These are phyloP conservation scores for Nesoenas mayeri DNA, from an alignment of 2,113 vertebrate genomes.

Conservation along the genomic window DNA sequence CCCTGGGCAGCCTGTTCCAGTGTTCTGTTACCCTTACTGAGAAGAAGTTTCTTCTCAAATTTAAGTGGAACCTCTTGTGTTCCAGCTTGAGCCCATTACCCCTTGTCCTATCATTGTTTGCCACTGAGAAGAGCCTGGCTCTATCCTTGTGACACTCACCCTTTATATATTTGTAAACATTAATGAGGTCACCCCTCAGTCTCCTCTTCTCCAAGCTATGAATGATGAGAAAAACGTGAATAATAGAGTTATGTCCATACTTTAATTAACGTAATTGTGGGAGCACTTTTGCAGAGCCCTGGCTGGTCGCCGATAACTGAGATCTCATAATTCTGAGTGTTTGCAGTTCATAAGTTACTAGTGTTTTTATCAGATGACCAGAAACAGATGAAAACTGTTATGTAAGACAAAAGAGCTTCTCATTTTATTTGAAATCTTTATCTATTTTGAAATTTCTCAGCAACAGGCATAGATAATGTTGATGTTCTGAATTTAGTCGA, in stretches of 20 bases:
- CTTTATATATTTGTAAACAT: no score
- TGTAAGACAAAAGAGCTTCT: background rate
- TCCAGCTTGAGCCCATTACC: no score
- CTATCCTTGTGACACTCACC: no score
- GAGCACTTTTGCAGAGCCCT: background rate
- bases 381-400: background rate
- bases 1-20: no score
- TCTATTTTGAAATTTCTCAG: background rate
- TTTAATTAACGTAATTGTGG: background rate
- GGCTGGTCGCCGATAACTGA: background rate
- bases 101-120: no score
- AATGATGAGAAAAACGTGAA: background rate
- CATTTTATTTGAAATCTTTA: background rate
- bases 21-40: no score
- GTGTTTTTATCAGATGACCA: background rate
- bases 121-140: no score
- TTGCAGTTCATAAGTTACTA: background rate
- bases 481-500: background rate
- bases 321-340: background rate
- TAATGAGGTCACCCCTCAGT: no score
- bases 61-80: no score
- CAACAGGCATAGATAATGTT: background rate
- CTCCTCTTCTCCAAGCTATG: no score
- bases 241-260: background rate
- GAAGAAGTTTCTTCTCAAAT: no score